A percentile compares a stretch with the other conserved stretches of the same genome.
These are phyloP conservation scores for Oncorhynchus tshawytscha DNA, from an alignment of 2,113 vertebrate genomes.

Conservation along the genomic window DNA sequence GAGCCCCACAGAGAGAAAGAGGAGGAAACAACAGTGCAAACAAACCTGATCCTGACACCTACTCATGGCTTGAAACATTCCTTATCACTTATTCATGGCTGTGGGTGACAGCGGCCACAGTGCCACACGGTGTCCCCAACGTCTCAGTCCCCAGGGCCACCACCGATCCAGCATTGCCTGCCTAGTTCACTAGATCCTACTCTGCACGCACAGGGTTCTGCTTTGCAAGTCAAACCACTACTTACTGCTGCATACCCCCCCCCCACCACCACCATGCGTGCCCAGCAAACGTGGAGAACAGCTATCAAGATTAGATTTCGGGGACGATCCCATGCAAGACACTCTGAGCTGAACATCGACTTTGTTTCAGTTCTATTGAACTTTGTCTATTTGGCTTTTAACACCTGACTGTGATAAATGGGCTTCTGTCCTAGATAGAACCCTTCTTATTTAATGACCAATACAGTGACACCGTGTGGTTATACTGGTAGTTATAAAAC, in stretches of 20 bases:
- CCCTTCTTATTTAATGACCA: slow-evolving; percentile 18
- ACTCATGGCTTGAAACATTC: slow-evolving; percentile 72
- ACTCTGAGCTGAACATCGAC: neutral
- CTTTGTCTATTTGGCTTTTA: slow-evolving; percentile 8
- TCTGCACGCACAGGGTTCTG: slow-evolving; percentile 37
- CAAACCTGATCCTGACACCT: slow-evolving; percentile 80
- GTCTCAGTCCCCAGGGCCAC: slow-evolving; percentile 45
- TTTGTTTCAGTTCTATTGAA: slow-evolving; percentile 15
- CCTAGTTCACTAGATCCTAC: slow-evolving; percentile 8
- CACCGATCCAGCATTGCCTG: slow-evolving; percentile 19
- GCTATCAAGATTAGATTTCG: slow-evolving; percentile 22
- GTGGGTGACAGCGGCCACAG: slow-evolving; percentile 66
- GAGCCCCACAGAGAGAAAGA: slow-evolving; percentile 48
- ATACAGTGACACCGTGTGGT: slow-evolving; percentile 1
- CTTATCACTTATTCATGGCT: slow-evolving; percentile 78
- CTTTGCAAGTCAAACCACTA: slow-evolving; percentile 79
- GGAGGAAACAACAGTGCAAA: slow-evolving; percentile 57
- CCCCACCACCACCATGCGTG: neutral
- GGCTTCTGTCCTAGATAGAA: slow-evolving; percentile 18
- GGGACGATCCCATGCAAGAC: slow-evolving; percentile 18
- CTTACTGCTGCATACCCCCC: slow-evolving; percentile 36
- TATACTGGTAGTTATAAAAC: slow-evolving; percentile 4
- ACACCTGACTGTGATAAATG: neutral
- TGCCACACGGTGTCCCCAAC: neutral
- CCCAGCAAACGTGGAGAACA: slow-evolving; percentile 14